phyloP scores from a whole-genome alignment of 2,888 invertebrate genomes.

The Junonia oenone region DNA sequence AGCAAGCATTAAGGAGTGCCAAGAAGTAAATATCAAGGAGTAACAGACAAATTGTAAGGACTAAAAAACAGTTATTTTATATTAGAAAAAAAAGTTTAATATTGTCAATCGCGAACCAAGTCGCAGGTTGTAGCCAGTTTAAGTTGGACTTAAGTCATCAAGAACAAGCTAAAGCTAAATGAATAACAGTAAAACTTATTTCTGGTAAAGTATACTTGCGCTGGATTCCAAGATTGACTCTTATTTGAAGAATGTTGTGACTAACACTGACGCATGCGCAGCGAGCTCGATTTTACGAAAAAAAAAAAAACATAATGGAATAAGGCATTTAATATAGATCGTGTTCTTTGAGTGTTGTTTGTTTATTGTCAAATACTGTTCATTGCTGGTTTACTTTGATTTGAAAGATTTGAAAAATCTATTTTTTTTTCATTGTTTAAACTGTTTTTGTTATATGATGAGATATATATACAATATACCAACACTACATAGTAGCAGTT shows the following conservation, averaged over 20 bases:
- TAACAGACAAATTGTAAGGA: too few species aligned
- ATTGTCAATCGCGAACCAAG: neutral
- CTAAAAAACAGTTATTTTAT: too few species aligned
- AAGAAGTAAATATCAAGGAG: too few species aligned
- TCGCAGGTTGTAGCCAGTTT: neutral
- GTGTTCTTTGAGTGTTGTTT: neutral
- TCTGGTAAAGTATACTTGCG: neutral
- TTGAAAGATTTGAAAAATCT: too few species aligned
- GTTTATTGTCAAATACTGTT: too few species aligned
- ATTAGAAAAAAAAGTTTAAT: too few species aligned
- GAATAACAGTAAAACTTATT: neutral
- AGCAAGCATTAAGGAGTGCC: too few species aligned
- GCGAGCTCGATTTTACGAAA: neutral
- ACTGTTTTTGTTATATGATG: too few species aligned
- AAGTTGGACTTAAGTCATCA: neutral
- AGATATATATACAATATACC: too few species aligned
- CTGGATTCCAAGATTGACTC: conserved; percentile 9
- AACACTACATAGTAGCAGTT: too few species aligned
- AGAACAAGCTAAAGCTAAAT: neutral
- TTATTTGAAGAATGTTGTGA: conserved; percentile 14
- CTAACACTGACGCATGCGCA: conserved; percentile 14
- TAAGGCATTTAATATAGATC: neutral
- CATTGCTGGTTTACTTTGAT: too few species aligned
- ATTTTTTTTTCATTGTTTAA: too few species aligned
- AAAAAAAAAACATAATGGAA: conserved; percentile 2